phyloP scores from a whole-genome alignment of 2,113 vertebrate genomes.

The Peromyscus leucopus region DNA sequence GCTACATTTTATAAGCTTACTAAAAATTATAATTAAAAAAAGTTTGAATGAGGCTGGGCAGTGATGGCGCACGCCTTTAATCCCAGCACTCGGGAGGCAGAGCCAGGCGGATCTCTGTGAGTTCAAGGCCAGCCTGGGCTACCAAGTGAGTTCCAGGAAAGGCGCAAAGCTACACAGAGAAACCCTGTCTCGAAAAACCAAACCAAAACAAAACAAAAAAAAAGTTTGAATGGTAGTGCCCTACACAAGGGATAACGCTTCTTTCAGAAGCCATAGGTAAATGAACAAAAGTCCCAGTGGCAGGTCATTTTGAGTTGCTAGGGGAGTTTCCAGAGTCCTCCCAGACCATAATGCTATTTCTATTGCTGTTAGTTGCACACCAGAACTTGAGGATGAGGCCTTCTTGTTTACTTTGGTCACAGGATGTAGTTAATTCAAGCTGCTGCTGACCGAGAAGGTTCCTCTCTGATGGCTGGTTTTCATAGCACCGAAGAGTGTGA shows the following conservation, averaged over 20 bases:
- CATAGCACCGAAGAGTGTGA: too few relatives aligned
- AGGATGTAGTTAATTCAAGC: not conserved
- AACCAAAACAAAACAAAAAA: too few relatives aligned
- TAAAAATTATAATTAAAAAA: not conserved
- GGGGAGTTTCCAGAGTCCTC: not conserved
- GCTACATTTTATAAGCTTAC: not conserved
- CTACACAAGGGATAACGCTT: not conserved
- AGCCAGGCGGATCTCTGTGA: too few relatives aligned
- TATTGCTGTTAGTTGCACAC: not conserved
- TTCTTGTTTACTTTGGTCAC: not conserved
- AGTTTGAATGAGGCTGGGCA: not conserved
- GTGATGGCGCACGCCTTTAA: too few relatives aligned
- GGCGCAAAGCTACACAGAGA: too few relatives aligned
- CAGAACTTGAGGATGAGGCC: not conserved
- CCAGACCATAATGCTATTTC: not conserved
- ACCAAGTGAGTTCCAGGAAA: too few relatives aligned
- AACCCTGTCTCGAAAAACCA: too few relatives aligned
- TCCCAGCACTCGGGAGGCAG: too few relatives aligned
- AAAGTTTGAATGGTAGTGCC: not conserved
- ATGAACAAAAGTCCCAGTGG: not conserved
- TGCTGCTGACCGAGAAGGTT: not conserved
- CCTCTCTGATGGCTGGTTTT: not conserved
- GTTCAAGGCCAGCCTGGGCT: too few relatives aligned
- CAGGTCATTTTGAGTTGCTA: not conserved
- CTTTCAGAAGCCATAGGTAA: not conserved